Base-by-base conservation (phyloP, 2,113 vertebrate genomes). In the Neofelis nebulosa region DNA sequence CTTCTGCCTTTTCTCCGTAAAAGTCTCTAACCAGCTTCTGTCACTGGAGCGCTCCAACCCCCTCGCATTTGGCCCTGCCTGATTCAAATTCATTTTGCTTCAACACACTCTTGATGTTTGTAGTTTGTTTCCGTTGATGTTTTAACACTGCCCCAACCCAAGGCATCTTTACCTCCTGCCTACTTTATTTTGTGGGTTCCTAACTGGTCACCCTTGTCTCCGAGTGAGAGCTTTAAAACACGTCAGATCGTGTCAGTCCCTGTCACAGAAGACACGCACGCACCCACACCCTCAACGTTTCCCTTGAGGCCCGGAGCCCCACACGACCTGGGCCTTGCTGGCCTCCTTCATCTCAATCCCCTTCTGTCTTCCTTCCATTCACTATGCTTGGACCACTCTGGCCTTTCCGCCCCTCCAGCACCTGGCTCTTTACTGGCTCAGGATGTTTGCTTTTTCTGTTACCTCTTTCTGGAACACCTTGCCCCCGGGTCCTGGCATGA, bases 311-410 rank as follows among this genome's bases (percentile, higher is more conserved):
- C 85, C 78, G 7, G 63, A 36, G 27, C 19, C 15, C 8, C 55
- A 9, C 5, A 0, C 2, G 3, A 4, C 2, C 66, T 31, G n/a
- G 7, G 36, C n/a, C 31, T 55, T 3, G 1, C 41, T 19, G 87
- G 8, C 61, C 25, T 69, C 12, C 41, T 31, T 29, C 27, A 10
- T 10, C 18, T 15, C n/a, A 9, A 4, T 18, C 55, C 8, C 33
- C 18, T 55, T 45, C 25, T 0, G 0, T 66, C 66, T 61, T 29
- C 36, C 41, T 61, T 41, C 33, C 27, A 0, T 65, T 38, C 18
- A 31, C 18, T 71, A 4, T 6, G 27, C 29, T 19, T 5, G 41
- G 55, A 61, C 80, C 73, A 1, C 31, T 69, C 55, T n/a, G 61
- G 33, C 16, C 13, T 12, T 16, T 23, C 57, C 29, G 25, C 4